phyloP scores from a whole-genome alignment of 1,140 invertebrate genomes.

The Rhagoletis zephyria region DNA sequence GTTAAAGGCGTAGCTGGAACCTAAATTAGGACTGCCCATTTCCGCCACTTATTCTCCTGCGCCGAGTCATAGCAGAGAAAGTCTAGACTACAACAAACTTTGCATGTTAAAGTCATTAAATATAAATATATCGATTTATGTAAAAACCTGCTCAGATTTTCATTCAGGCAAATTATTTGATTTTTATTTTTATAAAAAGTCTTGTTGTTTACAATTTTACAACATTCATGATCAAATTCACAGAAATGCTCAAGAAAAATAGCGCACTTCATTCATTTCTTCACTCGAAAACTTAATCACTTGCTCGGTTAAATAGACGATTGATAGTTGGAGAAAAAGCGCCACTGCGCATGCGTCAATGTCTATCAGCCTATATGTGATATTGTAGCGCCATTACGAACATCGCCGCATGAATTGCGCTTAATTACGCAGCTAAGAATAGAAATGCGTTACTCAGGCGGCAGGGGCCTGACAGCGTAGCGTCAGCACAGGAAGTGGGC shows the following conservation, averaged over 20 bases:
- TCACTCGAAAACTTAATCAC: too few relatives aligned
- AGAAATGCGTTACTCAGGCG: background rate
- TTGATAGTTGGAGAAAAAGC: background rate
- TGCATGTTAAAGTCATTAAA: background rate
- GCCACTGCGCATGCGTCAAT: background rate
- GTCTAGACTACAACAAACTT: conserved; percentile 8
- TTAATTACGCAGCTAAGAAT: conserved; percentile 42
- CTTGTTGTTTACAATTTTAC: background rate
- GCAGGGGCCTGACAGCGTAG: background rate
- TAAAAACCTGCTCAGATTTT: background rate
- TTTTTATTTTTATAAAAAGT: background rate
- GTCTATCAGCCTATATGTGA: background rate
- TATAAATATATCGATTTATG: background rate
- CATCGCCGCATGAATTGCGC: background rate
- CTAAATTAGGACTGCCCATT: background rate
- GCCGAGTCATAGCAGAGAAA: too few relatives aligned
- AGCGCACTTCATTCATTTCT: background rate
- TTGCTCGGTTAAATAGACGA: background rate
- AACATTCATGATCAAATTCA: background rate
- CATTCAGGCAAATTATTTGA: background rate
- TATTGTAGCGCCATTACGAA: background rate
- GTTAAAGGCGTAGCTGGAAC: background rate
- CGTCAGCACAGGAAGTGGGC: conserved; percentile 36
- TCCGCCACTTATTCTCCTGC: background rate
- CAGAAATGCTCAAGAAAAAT: background rate